Evolutionary conservation across 2,113 vertebrate species (phyloP), one percentile per base, ranked within the genome.

Genomic region (Rhinoptilus africanus): DNA sequence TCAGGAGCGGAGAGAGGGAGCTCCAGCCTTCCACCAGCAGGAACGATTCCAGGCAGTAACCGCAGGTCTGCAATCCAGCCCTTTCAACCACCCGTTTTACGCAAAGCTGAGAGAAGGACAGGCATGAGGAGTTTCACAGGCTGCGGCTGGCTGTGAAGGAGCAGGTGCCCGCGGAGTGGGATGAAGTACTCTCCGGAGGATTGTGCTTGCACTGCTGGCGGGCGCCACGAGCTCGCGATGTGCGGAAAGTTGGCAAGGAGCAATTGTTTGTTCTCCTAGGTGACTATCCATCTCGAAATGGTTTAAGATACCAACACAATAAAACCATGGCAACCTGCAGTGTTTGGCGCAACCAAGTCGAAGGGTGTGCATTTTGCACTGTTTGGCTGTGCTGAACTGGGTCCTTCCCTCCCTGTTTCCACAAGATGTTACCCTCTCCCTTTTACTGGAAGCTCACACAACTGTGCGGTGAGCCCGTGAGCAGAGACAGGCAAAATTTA

Each of bases 211-310:
- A n/a, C 45, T 8, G 81, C 53, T 41, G 48, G 26, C n/a, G 73
- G 39, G 88, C 8, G 54, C 68, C 39, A 14, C 1, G 1, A 47
- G 75, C 54, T 5, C 27, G 47, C 0, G 0, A 34, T 0, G 9
- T 4, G 10, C 0, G 1, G 16, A 41, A 41, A 41, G 62, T 4
- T 47, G 77, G 66, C 76, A 73, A 48, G 80, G 60, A 57, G n/a
- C 51, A 21, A 10, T 37, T 88, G 80, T 92, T 93, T 95, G n/a
- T 73, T 91, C 94, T 86, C 73, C 88, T 39, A 72, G 76, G 86
- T 60, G 95, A 94, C 48, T 0, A 45, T n/a, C 57, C 39, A 48
- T 32, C 57, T 67, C 64, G 45, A 62, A 81, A 71, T 1, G 4
- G 10, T 77, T 90, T 71, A 35, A 66, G 54, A 74, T 34, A 68